Evolutionary conservation across 2,113 vertebrate species (phyloP).

Genomic region (Bostrychus sinensis): DNA sequence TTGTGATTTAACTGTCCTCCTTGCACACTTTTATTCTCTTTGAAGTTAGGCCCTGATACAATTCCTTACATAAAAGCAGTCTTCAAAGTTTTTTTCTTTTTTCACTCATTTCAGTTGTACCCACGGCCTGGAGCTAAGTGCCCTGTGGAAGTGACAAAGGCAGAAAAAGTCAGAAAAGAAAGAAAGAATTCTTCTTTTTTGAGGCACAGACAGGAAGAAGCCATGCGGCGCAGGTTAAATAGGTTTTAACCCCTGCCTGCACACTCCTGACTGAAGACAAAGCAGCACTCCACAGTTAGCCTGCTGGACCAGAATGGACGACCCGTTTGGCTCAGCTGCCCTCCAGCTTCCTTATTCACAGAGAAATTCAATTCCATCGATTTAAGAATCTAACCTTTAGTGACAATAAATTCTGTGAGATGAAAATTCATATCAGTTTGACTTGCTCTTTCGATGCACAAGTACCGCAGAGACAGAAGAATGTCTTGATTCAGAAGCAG

Average conservation of each 20-base stretch:
- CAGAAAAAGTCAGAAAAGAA: constrained; percentile 20
- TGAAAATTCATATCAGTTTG: constrained; percentile 42
- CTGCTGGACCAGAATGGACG: constrained; percentile 27
- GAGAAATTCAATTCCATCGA: constrained; percentile 38
- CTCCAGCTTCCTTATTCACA: constrained; percentile 41
- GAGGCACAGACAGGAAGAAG: constrained; percentile 29
- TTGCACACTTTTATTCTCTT: constrained; percentile 53
- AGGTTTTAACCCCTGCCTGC: constrained; percentile 38
- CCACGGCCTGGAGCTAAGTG: constrained; percentile 59
- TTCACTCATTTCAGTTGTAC: constrained; percentile 34
- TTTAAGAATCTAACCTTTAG: constrained; percentile 40
- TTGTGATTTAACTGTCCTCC: constrained; percentile 55
- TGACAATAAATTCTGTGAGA: constrained; percentile 34
- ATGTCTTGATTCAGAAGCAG: constrained; percentile 8
- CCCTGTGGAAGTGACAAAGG: constrained; percentile 31
- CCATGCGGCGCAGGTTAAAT: constrained; percentile 55
- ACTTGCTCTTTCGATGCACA: constrained; percentile 23
- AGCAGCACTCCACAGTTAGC: constrained; percentile 23
- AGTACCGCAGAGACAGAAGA: constrained; percentile 34
- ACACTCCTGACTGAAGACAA: constrained; percentile 37
- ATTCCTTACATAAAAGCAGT: constrained; percentile 73
- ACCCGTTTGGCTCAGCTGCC: constrained; percentile 28
- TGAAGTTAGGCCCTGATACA: constrained; percentile 80
- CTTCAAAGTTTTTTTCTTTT: constrained; percentile 63
- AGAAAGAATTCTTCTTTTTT: constrained; percentile 25